Base-by-base conservation (phyloP, 1,140 invertebrate genomes). In the Leptoteleia sp. region DNA sequence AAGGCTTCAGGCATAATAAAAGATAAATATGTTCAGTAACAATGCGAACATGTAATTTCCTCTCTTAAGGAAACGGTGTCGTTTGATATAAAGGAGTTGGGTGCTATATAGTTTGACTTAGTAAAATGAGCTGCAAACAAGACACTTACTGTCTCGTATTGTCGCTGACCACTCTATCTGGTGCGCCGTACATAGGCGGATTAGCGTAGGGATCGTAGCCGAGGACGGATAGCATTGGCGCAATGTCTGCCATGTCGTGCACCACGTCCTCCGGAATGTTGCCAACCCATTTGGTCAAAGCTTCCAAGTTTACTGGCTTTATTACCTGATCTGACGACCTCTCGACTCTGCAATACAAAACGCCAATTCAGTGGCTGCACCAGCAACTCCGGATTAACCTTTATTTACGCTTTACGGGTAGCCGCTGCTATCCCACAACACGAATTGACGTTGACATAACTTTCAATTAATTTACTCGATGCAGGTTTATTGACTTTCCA, bases 311-410 rank as follows among this genome's bases (percentile, higher is more conserved):
- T 8, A 99, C 95, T 4, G 98, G 97, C 87, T 99, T 99, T 85
- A 99, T 97, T 48, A 99, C 98, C 92, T 99, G 98, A 91, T 99
- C 98, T 68, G 97, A 98, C 9, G 98, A 99, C 57, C 97, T 92
- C 90, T 99, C 98, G 80, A 98, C 96, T 90, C 97, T 99, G 91
- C 42, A 91, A 91, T 81, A 82, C 81, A 87, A 82, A 75, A 81
- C 33, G 47, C 57, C 1, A 54, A 72, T 52, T 59, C 31, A 50
- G 37, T 35, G 55, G 29, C 19, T n/a, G 12, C n/a, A 1, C 22
- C 22, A 25, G 9, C 0, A 13, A 11, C 17, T 57, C 15, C 5
- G 13, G 8, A 59, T 43, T 43, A 50, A 31, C 19, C 40, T 47
- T 75, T 27, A 38, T 64, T 65, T 48, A 40, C 11, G 25, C 29